These are phyloP conservation scores for Ochropleura leucogaster DNA, from an alignment of 2,888 invertebrate species.

Conservation along the genomic window DNA sequence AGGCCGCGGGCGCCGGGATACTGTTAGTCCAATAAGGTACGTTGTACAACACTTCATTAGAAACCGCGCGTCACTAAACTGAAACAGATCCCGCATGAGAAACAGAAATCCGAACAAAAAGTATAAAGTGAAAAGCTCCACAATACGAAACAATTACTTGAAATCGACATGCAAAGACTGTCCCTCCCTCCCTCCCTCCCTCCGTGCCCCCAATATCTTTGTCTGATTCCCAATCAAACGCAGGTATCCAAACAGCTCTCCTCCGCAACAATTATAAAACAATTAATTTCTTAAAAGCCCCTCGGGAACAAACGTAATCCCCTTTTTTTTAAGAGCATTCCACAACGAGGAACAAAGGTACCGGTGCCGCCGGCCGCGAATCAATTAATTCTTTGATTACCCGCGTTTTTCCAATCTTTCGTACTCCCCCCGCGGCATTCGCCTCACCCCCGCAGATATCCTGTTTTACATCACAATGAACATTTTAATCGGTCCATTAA, in stretches of 20 bases:
- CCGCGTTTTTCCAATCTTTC: slow-evolving; percentile 69
- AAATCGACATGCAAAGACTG: slow-evolving; percentile 12
- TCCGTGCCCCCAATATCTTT: not conserved
- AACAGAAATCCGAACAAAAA: not conserved
- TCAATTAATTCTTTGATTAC: slow-evolving; percentile 79
- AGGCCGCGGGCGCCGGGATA: too few relatives aligned
- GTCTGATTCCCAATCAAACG: slow-evolving; percentile 23
- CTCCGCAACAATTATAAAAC: slow-evolving; percentile 58
- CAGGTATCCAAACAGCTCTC: slow-evolving; percentile 43
- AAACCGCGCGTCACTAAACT: not conserved
- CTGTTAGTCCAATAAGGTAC: too few relatives aligned
- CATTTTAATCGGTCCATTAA: slow-evolving; percentile 71
- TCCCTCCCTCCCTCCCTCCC: not conserved
- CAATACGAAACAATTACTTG: slow-evolving; percentile 28
- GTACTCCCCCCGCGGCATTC: slow-evolving; percentile 2
- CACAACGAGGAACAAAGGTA: slow-evolving; percentile 51
- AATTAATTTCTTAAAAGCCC: slow-evolving; percentile 59
- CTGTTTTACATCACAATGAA: slow-evolving; percentile 70
- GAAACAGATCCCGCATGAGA: not conserved
- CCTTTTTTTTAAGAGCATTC: slow-evolving; percentile 49
- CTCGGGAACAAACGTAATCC: slow-evolving; percentile 55
- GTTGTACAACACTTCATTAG: not conserved
- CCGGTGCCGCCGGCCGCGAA: slow-evolving; percentile 63
- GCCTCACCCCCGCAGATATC: slow-evolving; percentile 27
- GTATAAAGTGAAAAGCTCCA: not conserved